Evolutionary conservation across 2,113 vertebrate genomes (phyloP), one percentile per base, ranked within the genome.

Genomic region (Carassius carassius): DNA sequence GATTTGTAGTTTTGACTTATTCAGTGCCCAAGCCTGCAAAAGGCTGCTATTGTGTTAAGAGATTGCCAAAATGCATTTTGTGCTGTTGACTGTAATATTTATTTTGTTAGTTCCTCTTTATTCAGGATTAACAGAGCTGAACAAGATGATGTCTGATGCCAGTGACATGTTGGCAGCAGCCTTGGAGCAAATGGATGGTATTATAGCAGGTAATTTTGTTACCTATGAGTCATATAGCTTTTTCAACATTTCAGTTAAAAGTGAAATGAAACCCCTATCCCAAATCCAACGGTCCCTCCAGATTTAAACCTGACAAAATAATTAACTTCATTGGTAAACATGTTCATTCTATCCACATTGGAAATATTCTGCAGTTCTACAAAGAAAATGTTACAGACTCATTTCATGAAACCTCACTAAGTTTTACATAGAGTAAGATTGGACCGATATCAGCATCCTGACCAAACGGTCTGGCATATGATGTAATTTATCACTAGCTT

Each of bases 151-250:
- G 98, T 96, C 95, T 47, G 97, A 99, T 90, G 98, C 97, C 88
- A 99, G 98, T 88, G 98, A 99, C 87, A 99, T 99, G 98, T 92
- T 99, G 90, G 98, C 98, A 19, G 98, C 98, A 0, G 98, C 98
- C 44, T 87, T 99, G 94, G 98, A 99, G 92, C 98, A 99, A 93
- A 99, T 99, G 98, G 98, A 99, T 72, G 98, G 98, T n/a, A 99
- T 99, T 78, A 99, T 99, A 88, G 98, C 98, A 95, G 98, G 98
- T 99, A 90, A 89, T 12, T 32, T 47, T 12, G 44, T 47, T 41
- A 41, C 41, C 41, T 9, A 41, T 41, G 41, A 16, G 1, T 41
- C 56, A 56, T 58, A 3, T 29, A 37, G 21, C 8, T 16, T 37
- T 65, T 44, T 29, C 11, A 12, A 41, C 32, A 41, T 5, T 70